Evolutionary conservation across 2,113 vertebrate species (phyloP).

Genomic region (Jaculus jaculus): DNA sequence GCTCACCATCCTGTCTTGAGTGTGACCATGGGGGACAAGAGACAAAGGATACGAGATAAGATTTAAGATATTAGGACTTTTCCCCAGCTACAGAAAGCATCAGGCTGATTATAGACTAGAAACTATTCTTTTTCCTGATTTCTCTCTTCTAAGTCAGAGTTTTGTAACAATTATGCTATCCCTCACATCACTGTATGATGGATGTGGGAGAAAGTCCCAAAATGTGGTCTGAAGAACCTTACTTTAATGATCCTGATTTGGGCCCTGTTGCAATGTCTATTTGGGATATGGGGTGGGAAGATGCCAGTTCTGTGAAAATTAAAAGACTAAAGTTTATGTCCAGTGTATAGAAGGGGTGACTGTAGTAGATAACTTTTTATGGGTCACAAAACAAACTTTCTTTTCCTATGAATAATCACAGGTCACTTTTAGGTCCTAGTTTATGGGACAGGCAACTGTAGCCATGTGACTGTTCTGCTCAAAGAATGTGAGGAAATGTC

Average conservation of each 20-base stretch:
- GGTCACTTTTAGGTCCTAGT: too few relatives aligned
- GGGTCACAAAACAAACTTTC: neutral
- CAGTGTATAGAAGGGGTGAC: neutral
- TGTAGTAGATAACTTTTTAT: fast-evolving
- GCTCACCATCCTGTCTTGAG: neutral
- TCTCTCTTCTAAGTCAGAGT: neutral
- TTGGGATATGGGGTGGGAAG: neutral
- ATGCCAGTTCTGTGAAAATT: neutral
- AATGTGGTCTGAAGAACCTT: neutral
- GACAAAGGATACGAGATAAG: fast-evolving
- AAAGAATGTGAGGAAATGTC: neutral
- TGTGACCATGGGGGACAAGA: fast-evolving
- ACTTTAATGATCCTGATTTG: neutral
- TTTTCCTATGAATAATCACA: neutral
- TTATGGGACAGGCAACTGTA: neutral
- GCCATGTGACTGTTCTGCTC: neutral
- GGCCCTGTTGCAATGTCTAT: neutral
- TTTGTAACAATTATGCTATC: neutral
- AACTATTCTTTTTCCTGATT: fast-evolving
- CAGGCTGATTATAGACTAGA: neutral
- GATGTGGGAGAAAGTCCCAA: neutral
- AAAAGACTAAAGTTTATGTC: neutral
- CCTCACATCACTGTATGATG: too few relatives aligned
- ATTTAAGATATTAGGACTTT: neutral
- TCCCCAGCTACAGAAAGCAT: neutral